These are phyloP conservation scores for Myocastor coypus DNA, from an alignment of 2,113 vertebrate genomes.

Conservation along the genomic window DNA sequence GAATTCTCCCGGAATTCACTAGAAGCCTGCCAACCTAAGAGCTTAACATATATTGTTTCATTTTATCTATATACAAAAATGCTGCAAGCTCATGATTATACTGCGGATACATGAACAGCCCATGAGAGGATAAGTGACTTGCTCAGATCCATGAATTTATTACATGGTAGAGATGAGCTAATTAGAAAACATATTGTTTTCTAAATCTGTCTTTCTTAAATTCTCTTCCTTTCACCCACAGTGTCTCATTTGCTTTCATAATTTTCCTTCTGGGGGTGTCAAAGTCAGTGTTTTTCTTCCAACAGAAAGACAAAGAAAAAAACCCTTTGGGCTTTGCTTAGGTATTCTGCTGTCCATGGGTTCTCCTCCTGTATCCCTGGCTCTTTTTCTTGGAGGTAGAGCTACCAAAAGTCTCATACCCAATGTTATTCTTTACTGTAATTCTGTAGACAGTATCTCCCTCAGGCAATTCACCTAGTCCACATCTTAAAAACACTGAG, in stretches of 20 bases:
- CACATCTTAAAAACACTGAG: neutral
- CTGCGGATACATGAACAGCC: neutral
- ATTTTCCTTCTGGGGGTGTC: neutral
- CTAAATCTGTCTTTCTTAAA: neutral
- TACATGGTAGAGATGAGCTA: neutral
- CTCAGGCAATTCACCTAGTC: neutral
- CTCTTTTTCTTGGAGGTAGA: neutral
- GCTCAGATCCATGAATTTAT: constrained; percentile 22
- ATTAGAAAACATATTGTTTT: neutral
- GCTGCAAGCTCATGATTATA: neutral
- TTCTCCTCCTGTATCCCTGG: neutral
- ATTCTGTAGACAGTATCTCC: neutral
- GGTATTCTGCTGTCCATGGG: neutral
- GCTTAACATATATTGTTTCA: neutral
- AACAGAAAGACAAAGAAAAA: neutral
- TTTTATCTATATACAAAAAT: constrained; percentile 25
- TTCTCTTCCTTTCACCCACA: neutral
- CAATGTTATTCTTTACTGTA: neutral
- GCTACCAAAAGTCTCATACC: neutral
- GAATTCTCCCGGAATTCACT: neutral
- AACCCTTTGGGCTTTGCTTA: neutral
- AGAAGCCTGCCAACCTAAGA: neutral
- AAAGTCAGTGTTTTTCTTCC: neutral
- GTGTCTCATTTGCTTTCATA: neutral
- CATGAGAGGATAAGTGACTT: constrained; percentile 36